These are phyloP conservation scores for Pseudachorutes palmiensis DNA, from an alignment of 1,140 invertebrate genomes.

Conservation along the genomic window DNA sequence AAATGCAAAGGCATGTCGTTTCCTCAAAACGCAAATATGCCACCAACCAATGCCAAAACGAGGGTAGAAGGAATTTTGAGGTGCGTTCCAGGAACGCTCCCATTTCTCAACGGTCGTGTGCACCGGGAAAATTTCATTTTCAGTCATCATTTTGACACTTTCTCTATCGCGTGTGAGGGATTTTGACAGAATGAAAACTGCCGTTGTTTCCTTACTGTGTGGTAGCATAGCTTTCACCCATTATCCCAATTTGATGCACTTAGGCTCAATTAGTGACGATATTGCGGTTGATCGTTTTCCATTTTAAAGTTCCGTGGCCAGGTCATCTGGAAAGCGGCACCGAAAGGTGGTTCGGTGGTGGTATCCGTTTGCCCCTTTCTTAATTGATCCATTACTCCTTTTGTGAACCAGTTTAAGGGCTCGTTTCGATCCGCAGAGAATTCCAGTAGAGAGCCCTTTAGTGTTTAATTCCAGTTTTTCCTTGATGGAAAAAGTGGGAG, in stretches of 20 bases:
- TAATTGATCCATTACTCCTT: background rate
- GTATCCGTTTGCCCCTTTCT: background rate
- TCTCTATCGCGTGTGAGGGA: too few species aligned
- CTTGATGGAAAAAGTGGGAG: background rate
- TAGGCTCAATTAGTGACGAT: background rate
- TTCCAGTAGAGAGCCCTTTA: background rate
- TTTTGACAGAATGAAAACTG: too few species aligned
- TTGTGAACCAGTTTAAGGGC: conserved; percentile 1
- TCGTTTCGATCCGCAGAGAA: background rate
- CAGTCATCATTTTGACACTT: too few species aligned
- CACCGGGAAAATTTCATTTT: too few species aligned
- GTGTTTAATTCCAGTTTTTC: background rate
- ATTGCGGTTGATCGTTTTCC: background rate
- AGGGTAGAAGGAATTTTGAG: too few species aligned
- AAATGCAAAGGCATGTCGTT: too few species aligned
- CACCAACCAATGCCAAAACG: too few species aligned
- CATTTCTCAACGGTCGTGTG: too few species aligned
- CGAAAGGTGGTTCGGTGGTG: background rate
- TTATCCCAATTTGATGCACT: background rate
- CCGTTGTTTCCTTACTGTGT: too few species aligned
- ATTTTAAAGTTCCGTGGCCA: background rate
- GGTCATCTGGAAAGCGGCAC: background rate
- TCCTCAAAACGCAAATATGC: too few species aligned
- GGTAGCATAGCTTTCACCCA: background rate
- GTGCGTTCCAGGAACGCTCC: too few species aligned